Conservation (phyloP, 2,888 invertebrate genomes). For the Pachliopta kotzebuea region DNA sequence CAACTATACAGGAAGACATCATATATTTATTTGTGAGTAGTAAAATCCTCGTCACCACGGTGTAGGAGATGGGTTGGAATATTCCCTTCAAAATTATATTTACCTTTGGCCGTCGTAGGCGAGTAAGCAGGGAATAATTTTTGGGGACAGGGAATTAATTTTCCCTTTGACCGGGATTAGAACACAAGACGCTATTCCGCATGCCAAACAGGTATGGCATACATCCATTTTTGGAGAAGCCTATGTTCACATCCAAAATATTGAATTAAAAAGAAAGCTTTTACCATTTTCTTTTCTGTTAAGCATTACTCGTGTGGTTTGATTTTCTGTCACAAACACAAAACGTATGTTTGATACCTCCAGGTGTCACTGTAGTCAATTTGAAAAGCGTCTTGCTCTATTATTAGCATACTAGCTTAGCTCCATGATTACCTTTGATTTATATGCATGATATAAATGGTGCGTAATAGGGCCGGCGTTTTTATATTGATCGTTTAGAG, state of each 20-base stretch:
- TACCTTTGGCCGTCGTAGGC: too few relatives aligned
- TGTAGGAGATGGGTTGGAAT: too few relatives aligned
- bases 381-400: constrained; percentile 42
- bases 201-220: too few relatives aligned
- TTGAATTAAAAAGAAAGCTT: neutral
- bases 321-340: neutral
- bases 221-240: too few relatives aligned
- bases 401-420: constrained; percentile 54
- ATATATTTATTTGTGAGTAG: too few relatives aligned
- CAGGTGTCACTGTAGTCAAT: constrained; percentile 37
- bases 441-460: constrained; percentile 72
- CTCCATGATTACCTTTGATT: constrained; percentile 61
- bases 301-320: neutral
- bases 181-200: too few relatives aligned
- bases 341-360: constrained; percentile 25
- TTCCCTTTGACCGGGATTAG: too few relatives aligned
- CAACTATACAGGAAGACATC: too few relatives aligned
- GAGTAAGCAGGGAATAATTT: too few relatives aligned
- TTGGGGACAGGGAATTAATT: too few relatives aligned
- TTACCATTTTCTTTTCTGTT: neutral
- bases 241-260: neutral
- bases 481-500: constrained; percentile 59
- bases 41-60: too few relatives aligned
- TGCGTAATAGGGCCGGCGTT: constrained; percentile 60
- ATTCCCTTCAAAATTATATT: too few relatives aligned